Percentiles rank a stretch among this genome's conserved stretches.
phyloP scores from a whole-genome alignment of 1,140 invertebrate genomes.

The Notospermus geniculatus region DNA sequence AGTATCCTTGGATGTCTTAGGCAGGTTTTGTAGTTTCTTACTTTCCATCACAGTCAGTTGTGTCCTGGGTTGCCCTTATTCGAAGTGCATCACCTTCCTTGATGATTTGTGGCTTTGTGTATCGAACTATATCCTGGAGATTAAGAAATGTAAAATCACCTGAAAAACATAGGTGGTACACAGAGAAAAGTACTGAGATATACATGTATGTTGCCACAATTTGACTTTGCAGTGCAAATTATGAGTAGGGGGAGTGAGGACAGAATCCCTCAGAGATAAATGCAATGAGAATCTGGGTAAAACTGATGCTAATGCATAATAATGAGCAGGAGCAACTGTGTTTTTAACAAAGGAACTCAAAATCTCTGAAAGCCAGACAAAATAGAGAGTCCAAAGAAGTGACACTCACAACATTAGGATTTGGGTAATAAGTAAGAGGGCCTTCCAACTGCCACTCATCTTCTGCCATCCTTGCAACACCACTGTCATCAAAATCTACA shows the following conservation, averaged over 20 bases:
- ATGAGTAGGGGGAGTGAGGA: no score
- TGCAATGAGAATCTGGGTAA: no score
- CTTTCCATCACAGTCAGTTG: constrained; percentile 38
- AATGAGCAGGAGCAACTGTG: constrained; percentile 15
- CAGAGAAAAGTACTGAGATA: no score
- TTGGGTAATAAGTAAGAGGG: constrained; percentile 39
- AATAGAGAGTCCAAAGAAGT: not conserved
- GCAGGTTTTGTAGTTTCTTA: no score
- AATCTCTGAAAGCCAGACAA: constrained; percentile 28
- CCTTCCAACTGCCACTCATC: constrained; percentile 54
- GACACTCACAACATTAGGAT: constrained; percentile 36
- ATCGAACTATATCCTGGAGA: constrained; percentile 42
- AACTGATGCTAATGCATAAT: no score
- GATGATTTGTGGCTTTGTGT: constrained; percentile 47
- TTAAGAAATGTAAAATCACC: not conserved
- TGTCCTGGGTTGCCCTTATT: constrained; percentile 49
- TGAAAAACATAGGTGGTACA: no score
- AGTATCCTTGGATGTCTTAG: no score
- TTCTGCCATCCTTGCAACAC: constrained; percentile 43
- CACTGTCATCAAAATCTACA: constrained; percentile 43
- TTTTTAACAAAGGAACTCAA: constrained; percentile 45
- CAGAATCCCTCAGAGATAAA: no score
- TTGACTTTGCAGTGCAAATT: no score
- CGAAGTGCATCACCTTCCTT: constrained; percentile 51
- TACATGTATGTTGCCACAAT: no score